A percentile compares a stretch with the other conserved stretches of the same genome.
Evolutionary conservation across 2,113 vertebrate species (phyloP).

Genomic region (Rhabdomys dilectus): DNA sequence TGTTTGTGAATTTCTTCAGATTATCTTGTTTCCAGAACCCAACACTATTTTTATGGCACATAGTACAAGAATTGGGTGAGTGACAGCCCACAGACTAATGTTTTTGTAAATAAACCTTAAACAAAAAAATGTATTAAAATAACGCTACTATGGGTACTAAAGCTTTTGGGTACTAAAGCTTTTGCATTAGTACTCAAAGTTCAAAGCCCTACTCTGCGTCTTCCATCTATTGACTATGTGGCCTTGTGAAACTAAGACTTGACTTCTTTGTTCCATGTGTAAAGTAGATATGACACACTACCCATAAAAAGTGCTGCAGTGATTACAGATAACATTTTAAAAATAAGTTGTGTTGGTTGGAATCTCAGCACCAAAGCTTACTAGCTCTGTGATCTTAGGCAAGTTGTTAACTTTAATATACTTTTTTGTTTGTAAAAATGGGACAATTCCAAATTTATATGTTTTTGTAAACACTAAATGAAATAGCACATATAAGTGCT

Average conservation of each 20-base stretch:
- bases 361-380: neutral
- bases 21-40: neutral
- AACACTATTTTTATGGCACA: neutral
- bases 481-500: constrained; percentile 13
- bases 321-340: neutral
- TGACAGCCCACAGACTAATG: neutral
- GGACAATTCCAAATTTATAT: neutral
- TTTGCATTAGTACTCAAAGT: neutral
- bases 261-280: neutral
- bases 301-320: neutral
- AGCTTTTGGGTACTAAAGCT: neutral
- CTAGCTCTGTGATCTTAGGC: neutral
- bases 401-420: constrained; percentile 66
- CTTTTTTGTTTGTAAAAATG: neutral
- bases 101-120: constrained; percentile 9
- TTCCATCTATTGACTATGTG: neutral
- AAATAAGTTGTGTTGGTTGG: neutral
- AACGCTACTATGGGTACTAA: neutral
- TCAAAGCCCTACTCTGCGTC: neutral
- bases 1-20: neutral
- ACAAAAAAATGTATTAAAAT: neutral
- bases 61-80: neutral
- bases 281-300: neutral
- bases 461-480: neutral
- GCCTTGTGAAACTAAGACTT: neutral